Conservation (phyloP, 2,888 invertebrate genomes). For the Drosophila ezoana region DNA sequence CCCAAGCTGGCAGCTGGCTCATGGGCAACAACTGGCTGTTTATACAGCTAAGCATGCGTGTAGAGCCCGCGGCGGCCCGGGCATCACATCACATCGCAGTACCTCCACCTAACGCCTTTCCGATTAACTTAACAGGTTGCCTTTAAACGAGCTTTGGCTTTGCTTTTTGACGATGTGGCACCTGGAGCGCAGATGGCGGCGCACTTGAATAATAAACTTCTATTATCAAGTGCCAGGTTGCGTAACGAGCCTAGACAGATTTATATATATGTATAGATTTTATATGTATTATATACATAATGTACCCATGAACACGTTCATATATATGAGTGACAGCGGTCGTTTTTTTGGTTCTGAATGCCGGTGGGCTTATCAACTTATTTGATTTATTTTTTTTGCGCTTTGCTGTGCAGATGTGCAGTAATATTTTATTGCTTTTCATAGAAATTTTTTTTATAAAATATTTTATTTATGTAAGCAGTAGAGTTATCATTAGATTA, state of each 20-base stretch:
- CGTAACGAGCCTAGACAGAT: constrained; percentile 43
- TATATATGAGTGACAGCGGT: not conserved
- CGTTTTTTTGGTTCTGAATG: not conserved
- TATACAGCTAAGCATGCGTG: constrained; percentile 54
- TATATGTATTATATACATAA: too few relatives aligned
- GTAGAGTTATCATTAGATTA: too few relatives aligned
- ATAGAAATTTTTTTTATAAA: too few relatives aligned
- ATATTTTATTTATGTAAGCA: too few relatives aligned
- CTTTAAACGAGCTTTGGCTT: constrained; percentile 12
- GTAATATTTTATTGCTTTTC: constrained; percentile 33
- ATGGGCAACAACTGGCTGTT: constrained; percentile 22
- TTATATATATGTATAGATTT: constrained; percentile 3
- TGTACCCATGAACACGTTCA: not conserved
- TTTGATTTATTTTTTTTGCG: constrained; percentile 1
- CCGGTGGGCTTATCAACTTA: constrained; percentile 12
- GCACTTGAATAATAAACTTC: constrained; percentile 71
- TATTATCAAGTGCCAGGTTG: constrained; percentile 61
- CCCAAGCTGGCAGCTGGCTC: constrained; percentile 6
- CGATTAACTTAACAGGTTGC: constrained; percentile 69
- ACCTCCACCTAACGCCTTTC: constrained; percentile 34
- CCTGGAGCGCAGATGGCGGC: constrained; percentile 58
- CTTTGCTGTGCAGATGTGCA: constrained; percentile 25
- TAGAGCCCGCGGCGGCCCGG: constrained; percentile 46
- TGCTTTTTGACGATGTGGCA: constrained; percentile 44
- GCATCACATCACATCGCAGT: not conserved